A percentile compares a stretch with the other conserved stretches of the same genome.
Evolutionary conservation across 2,113 vertebrate species (phyloP).

Genomic region (Cairina moschata): DNA sequence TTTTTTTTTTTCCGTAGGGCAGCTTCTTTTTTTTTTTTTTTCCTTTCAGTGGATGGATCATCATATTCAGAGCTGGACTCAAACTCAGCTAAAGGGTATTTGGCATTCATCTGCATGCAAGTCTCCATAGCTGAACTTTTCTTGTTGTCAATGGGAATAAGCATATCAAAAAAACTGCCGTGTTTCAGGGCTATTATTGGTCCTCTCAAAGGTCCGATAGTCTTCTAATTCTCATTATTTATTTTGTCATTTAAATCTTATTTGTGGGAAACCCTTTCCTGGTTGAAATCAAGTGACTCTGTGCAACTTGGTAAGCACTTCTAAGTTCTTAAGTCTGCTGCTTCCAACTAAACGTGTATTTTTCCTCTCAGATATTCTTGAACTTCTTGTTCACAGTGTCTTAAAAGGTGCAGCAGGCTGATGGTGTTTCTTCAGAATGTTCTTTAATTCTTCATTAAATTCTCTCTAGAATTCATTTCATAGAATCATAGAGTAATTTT

Average conservation of each 20-base stretch:
- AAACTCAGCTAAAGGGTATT: background rate
- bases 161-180: background rate
- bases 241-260: background rate
- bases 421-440: background rate
- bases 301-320: background rate
- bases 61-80: background rate
- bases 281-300: background rate
- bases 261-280: background rate
- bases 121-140: background rate
- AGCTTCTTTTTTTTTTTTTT: background rate
- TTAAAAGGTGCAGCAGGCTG: background rate
- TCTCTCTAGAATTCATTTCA: background rate
- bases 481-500: background rate
- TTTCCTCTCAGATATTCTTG: background rate
- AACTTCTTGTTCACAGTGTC: background rate
- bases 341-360: background rate
- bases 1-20: background rate
- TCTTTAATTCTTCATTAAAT: background rate
- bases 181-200: background rate
- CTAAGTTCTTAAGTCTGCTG: background rate
- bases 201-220: background rate
- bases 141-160: background rate
- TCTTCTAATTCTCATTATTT: background rate
- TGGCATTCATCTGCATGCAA: background rate
- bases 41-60: background rate